These are phyloP conservation scores for Thymelicus lineola DNA, from an alignment of 2,888 invertebrate species.

Conservation along the genomic window DNA sequence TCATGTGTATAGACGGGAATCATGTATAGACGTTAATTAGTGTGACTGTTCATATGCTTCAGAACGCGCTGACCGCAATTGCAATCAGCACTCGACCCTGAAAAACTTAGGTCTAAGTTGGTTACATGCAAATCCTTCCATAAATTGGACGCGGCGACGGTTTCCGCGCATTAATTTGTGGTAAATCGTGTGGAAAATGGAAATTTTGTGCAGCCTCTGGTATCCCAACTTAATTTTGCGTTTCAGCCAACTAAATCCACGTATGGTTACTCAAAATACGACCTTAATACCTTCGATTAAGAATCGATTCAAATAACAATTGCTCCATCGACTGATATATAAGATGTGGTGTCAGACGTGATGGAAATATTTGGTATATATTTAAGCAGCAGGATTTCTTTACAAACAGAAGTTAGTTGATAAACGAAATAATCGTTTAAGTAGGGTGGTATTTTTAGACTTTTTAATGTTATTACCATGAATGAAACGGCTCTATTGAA, in stretches of 20 bases:
- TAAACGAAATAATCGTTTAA: constrained; percentile 7
- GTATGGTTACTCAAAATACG: constrained; percentile 44
- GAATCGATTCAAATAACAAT: constrained; percentile 41
- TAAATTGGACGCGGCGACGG: constrained; percentile 79
- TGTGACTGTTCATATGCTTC: neutral
- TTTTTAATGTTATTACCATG: neutral
- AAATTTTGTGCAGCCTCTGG: constrained; percentile 82
- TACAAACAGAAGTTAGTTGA: constrained; percentile 23
- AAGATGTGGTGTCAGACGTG: constrained; percentile 58
- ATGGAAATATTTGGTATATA: constrained; percentile 65
- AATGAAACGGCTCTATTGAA: neutral
- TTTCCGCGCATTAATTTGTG: constrained; percentile 81
- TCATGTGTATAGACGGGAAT: neutral
- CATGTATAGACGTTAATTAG: neutral
- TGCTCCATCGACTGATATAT: constrained; percentile 34
- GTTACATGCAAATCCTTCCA: constrained; percentile 76
- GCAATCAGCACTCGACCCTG: constrained; percentile 57
- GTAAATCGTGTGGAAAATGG: constrained; percentile 83
- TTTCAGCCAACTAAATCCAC: neutral
- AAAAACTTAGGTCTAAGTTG: constrained; percentile 62
- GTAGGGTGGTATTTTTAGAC: neutral
- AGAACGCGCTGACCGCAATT: constrained; percentile 44
- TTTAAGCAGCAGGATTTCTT: constrained; percentile 52
- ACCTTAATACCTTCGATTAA: constrained; percentile 47
- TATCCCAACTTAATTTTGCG: constrained; percentile 61